phyloP scores from a whole-genome alignment of 2,888 invertebrate genomes.

The Flexamia atlantica region DNA sequence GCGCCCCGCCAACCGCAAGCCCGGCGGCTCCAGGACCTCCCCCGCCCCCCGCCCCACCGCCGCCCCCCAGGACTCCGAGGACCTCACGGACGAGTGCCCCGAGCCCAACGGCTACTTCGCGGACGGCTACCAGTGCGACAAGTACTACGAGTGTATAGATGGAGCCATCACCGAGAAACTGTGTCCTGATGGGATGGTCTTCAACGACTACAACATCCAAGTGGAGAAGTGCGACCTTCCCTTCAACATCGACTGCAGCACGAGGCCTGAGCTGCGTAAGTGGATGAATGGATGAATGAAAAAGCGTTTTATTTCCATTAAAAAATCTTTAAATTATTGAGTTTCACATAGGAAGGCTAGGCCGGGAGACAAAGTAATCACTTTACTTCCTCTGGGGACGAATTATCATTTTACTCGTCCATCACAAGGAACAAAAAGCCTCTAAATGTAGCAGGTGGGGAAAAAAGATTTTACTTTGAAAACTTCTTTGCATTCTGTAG shows the following conservation, averaged over 20 bases:
- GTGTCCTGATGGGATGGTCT: slow-evolving; percentile 93
- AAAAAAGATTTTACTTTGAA: no score
- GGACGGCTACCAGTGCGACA: slow-evolving; percentile 92
- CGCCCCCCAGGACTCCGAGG: slow-evolving; percentile 61
- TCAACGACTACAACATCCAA: slow-evolving; percentile 89
- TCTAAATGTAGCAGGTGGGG: no score
- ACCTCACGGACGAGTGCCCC: slow-evolving; percentile 83
- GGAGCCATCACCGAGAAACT: slow-evolving; percentile 86
- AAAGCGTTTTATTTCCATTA: no score
- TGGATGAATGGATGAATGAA: no score
- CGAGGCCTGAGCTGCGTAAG: slow-evolving; percentile 89
- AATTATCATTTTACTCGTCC: no score
- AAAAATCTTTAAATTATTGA: no score
- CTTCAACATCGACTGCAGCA: slow-evolving; percentile 90
- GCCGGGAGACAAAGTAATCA: no score
- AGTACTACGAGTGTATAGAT: slow-evolving; percentile 89
- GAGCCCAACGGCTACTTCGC: slow-evolving; percentile 91
- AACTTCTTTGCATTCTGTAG: no score
- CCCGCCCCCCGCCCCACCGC: slow-evolving; percentile 70
- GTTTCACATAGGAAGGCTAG: no score
- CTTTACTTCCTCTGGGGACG: no score
- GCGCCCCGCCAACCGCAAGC: slow-evolving; percentile 24
- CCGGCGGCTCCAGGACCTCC: slow-evolving; percentile 67
- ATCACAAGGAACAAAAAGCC: no score
- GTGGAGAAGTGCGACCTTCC: slow-evolving; percentile 93